These are phyloP conservation scores for Subanguina moxae DNA, from an alignment of 1,140 invertebrate genomes.

Conservation along the genomic window DNA sequence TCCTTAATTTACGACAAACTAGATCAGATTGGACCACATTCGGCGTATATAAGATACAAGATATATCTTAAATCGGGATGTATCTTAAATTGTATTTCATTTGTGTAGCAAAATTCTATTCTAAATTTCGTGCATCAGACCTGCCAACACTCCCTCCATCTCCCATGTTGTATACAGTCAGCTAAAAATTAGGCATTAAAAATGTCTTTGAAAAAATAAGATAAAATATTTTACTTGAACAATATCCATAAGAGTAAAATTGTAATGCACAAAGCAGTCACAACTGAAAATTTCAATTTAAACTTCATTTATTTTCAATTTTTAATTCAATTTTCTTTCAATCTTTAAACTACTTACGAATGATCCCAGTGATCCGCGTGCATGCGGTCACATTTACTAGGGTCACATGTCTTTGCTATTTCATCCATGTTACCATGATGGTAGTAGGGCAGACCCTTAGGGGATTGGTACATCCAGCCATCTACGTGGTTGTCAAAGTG, in stretches of 20 bases:
- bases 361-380: slow-evolving; percentile 27
- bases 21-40: no score
- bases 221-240: slow-evolving; percentile 35
- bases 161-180: slow-evolving; percentile 59
- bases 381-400: slow-evolving; percentile 35
- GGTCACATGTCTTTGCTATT: slow-evolving; percentile 27
- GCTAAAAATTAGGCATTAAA: slow-evolving; percentile 18
- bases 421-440: slow-evolving; percentile 34
- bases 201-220: neutral
- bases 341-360: no score
- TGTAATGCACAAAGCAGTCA: slow-evolving; percentile 50
- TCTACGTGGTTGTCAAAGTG: slow-evolving; percentile 55
- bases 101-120: no score
- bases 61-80: slow-evolving; percentile 1
- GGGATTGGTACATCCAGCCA: slow-evolving; percentile 49
- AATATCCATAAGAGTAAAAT: slow-evolving; percentile 48
- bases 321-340: no score
- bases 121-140: neutral
- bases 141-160: slow-evolving; percentile 41
- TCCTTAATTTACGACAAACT: no score
- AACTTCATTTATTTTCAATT: neutral
- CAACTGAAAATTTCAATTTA: no score
- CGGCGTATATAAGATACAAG: no score
- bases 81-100: no score
- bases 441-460: slow-evolving; percentile 54